Base-by-base conservation (phyloP, 2,797 vertebrate species). In the Petrocephalus sullivani region DNA sequence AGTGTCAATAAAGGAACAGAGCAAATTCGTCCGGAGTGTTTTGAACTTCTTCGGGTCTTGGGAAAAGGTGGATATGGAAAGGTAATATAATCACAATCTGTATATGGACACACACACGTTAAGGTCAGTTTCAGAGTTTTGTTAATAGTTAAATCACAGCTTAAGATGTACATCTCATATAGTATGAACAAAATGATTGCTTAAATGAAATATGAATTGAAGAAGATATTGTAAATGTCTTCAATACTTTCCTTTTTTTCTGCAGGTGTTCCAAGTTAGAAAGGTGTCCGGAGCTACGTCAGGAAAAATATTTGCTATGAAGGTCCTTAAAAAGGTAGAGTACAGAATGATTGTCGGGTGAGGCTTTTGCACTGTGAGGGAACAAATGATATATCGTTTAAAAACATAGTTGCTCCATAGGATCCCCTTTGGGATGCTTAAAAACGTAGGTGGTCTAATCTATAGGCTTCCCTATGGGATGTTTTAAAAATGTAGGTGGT, bases 31-130 rank as follows among this genome's bases (percentile, higher is more conserved):
- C 98, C 97, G 0, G 98, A 99, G 92, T 98, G 98, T 94, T 99
- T 99, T 94, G 97, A 98, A 93, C 92, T 99, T 89, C 96, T 99
- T 21, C 97, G 97, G 7, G 98, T 99, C 90, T 96, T 99, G 93
- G 98, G 98, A 83, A 99, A 99, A 95, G 98, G 98, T 89, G 97
- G 97, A 92, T 99, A 99, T 91, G 98, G 98, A 92, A 99, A 99
- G 97, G 98, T 99, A 95, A 96, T 60, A 58, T 60, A 58, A 60
- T 58, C 51, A 54, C 85, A 58, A 37, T 86, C 53, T 86, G 28
- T 60, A 37, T 86, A n/a, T 21, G 3, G 88, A 0, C 88, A 19
- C 0, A 49, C 9, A 16, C n/a, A 5, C 51, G 4, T 87, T 49
- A 46, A 28, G 49, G 49, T 84, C 82, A 56, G 33, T 58, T 57